These are phyloP conservation scores for Mus pahari DNA, from an alignment of 2,113 vertebrate species.

Conservation along the genomic window DNA sequence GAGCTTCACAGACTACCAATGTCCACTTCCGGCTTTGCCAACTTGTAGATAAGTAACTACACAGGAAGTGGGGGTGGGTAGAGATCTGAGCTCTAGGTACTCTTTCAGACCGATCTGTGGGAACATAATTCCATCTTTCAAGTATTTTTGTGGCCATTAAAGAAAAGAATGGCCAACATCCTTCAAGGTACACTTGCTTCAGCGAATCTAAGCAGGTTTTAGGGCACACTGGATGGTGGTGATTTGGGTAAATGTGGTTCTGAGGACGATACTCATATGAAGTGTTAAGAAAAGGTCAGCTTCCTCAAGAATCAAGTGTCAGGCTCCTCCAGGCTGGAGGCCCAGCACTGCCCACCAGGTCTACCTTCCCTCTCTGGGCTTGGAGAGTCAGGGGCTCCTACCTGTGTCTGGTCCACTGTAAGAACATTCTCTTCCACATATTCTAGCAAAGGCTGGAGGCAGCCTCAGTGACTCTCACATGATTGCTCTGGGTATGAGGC, in stretches of 20 bases:
- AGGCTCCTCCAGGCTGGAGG: background rate
- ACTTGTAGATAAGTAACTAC: background rate
- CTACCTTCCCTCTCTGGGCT: background rate
- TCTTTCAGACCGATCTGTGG: background rate
- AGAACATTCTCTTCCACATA: slow-evolving; percentile 26
- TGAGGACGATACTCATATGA: background rate
- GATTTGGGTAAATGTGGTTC: background rate
- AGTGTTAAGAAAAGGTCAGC: background rate
- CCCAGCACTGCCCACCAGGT: background rate
- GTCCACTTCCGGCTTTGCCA: background rate
- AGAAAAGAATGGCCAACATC: background rate
- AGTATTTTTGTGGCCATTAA: background rate
- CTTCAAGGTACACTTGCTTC: background rate
- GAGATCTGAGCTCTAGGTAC: background rate
- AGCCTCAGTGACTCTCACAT: background rate
- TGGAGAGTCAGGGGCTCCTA: background rate
- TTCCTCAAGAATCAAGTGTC: background rate
- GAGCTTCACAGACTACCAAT: background rate
- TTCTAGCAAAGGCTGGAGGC: background rate
- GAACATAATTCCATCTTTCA: background rate
- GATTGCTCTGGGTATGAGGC: background rate
- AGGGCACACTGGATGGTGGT: background rate
- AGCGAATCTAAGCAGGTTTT: background rate
- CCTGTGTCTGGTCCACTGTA: background rate
- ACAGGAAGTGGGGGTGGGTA: background rate